phyloP scores from a whole-genome alignment of 2,797 vertebrate species.

The Sarcoramphus papa region DNA sequence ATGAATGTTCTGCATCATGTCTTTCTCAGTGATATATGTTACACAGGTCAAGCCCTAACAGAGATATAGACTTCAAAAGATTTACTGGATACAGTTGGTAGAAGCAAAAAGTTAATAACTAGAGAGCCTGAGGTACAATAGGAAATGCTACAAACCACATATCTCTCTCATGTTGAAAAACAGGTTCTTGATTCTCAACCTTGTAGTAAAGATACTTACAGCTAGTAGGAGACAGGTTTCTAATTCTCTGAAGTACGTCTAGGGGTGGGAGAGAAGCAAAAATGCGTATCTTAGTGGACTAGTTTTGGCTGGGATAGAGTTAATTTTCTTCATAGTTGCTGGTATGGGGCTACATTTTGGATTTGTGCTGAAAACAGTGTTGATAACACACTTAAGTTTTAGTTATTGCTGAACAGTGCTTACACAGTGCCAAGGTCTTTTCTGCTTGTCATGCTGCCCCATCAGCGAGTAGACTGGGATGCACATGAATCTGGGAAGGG shows the following conservation, averaged over 20 bases:
- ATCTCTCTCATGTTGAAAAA: neutral
- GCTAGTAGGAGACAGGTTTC: neutral
- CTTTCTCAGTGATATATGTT: neutral
- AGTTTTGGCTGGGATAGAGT: neutral
- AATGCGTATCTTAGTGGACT: neutral
- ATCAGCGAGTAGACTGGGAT: neutral
- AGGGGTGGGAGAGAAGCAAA: neutral
- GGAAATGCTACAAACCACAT: neutral
- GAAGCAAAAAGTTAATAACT: neutral
- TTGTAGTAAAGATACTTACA: neutral
- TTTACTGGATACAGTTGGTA: neutral
- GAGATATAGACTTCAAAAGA: neutral
- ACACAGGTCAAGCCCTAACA: neutral
- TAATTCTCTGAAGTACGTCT: neutral
- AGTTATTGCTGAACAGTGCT: neutral
- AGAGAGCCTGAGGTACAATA: neutral
- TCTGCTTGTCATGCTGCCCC: neutral
- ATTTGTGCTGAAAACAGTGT: neutral
- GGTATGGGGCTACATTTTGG: neutral
- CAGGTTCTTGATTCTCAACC: neutral
- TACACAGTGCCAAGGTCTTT: neutral
- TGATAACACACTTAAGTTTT: neutral
- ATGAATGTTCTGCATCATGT: neutral
- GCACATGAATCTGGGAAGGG: neutral
- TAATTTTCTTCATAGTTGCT: neutral